Conservation (phyloP, 2,797 vertebrate species). For the Hoplostethus mediterraneus region DNA sequence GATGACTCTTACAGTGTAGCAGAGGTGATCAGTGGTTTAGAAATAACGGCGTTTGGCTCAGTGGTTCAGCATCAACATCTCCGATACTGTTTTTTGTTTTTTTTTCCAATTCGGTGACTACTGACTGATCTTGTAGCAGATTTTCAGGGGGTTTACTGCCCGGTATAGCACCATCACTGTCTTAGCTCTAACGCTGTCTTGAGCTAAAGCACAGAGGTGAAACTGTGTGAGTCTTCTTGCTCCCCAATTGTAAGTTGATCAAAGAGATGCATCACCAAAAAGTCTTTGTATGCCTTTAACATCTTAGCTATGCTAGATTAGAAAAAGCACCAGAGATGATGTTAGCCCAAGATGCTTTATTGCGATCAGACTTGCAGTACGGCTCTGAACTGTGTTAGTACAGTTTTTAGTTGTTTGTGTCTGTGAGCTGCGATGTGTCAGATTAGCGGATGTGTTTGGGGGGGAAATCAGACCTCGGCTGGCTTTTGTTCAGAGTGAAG, state of each 20-base stretch:
- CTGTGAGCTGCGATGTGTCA: constrained; percentile 21
- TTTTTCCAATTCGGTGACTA: background rate
- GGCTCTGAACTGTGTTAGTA: background rate
- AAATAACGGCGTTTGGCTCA: background rate
- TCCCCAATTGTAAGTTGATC: too few species aligned
- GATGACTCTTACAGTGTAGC: constrained; percentile 16
- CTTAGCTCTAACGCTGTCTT: background rate
- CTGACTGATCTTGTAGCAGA: background rate
- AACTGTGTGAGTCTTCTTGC: too few species aligned
- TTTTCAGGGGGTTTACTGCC: too few species aligned
- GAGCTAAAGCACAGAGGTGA: too few species aligned
- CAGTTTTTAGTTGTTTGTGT: constrained; percentile 26
- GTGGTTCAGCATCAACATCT: constrained; percentile 1
- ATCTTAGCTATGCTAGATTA: too few species aligned
- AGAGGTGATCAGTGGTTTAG: constrained; percentile 21
- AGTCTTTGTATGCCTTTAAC: too few species aligned
- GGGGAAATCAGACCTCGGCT: constrained; percentile 35
- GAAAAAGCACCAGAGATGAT: too few species aligned
- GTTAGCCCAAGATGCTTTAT: too few species aligned
- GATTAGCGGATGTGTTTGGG: constrained; percentile 32
- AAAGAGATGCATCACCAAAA: too few species aligned
- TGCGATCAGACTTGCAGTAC: background rate
- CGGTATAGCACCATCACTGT: background rate
- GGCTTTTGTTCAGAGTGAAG: constrained; percentile 1
- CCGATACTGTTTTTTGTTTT: background rate